Conservation (phyloP, 2,888 invertebrate genomes). For the Eupithecia vulgata region DNA sequence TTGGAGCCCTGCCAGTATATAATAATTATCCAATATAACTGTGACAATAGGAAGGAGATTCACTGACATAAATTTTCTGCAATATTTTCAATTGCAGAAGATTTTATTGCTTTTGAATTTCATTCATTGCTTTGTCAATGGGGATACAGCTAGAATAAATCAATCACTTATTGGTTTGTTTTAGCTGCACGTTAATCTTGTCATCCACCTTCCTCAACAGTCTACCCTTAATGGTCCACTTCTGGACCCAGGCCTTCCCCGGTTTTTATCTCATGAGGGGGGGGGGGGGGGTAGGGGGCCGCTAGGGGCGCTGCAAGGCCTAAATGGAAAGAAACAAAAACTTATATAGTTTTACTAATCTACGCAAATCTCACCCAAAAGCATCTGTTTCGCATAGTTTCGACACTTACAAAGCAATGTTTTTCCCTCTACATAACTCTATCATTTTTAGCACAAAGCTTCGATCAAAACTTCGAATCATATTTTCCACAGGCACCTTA, state of each 20-base stretch:
- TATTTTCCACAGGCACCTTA: background rate
- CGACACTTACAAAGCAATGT: background rate
- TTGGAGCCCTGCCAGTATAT: slow-evolving; percentile 38
- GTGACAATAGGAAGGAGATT: background rate
- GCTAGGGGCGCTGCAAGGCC: background rate
- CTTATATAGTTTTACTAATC: background rate
- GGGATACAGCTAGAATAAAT: background rate
- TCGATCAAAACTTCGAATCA: background rate
- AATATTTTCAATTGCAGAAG: background rate
- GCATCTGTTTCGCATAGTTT: background rate
- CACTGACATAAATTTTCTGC: background rate
- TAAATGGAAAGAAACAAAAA: background rate
- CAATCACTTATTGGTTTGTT: too few species aligned
- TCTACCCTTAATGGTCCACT: too few species aligned
- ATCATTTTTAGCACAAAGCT: background rate
- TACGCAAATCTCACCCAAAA: background rate
- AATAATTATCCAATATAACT: slow-evolving; percentile 28
- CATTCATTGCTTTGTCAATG: background rate
- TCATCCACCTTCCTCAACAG: too few species aligned
- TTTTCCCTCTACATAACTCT: background rate
- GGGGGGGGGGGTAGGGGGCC: too few species aligned
- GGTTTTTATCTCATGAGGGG: too few species aligned
- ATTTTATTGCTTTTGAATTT: too few species aligned
- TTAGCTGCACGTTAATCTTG: too few species aligned
- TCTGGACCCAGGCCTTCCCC: too few species aligned